Conservation (phyloP, 2,113 vertebrate genomes). For the Puntigrus tetrazona region DNA sequence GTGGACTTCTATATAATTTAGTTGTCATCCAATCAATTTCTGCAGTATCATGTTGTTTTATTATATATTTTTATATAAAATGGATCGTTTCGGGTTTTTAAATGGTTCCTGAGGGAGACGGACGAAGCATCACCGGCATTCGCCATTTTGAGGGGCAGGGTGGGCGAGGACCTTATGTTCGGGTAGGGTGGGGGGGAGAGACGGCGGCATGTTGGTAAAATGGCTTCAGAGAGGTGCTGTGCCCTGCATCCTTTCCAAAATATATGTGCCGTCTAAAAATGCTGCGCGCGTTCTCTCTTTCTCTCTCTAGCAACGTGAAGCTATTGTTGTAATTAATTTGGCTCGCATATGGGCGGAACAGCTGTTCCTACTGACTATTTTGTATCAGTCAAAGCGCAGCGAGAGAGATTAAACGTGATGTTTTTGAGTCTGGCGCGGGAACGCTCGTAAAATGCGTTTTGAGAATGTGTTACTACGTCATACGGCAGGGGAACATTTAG, state of each 20-base stretch:
- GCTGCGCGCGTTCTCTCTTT: neutral
- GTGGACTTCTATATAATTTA: too few species aligned
- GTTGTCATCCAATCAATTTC: neutral
- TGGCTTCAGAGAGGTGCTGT: constrained; percentile 55
- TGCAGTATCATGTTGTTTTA: too few species aligned
- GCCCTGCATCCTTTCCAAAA: neutral
- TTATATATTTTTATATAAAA: neutral
- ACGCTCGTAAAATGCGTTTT: neutral
- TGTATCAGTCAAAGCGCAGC: neutral
- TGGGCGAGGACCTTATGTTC: constrained; percentile 50
- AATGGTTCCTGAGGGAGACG: constrained; percentile 14
- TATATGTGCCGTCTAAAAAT: neutral
- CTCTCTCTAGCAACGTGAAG: neutral
- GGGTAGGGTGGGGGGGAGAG: constrained; percentile 3
- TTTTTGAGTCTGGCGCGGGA: constrained; percentile 12
- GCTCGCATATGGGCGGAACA: constrained; percentile 1
- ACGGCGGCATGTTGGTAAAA: constrained; percentile 58
- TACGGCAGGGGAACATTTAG: neutral
- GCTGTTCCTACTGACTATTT: neutral
- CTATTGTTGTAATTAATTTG: neutral
- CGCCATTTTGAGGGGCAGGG: constrained; percentile 67
- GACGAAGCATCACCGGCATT: constrained; percentile 36
- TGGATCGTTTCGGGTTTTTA: neutral
- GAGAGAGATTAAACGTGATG: neutral
- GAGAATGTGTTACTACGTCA: constrained; percentile 19